These are phyloP conservation scores for Ectemnius cavifrons DNA, from an alignment of 2,888 invertebrate species.

Conservation along the genomic window DNA sequence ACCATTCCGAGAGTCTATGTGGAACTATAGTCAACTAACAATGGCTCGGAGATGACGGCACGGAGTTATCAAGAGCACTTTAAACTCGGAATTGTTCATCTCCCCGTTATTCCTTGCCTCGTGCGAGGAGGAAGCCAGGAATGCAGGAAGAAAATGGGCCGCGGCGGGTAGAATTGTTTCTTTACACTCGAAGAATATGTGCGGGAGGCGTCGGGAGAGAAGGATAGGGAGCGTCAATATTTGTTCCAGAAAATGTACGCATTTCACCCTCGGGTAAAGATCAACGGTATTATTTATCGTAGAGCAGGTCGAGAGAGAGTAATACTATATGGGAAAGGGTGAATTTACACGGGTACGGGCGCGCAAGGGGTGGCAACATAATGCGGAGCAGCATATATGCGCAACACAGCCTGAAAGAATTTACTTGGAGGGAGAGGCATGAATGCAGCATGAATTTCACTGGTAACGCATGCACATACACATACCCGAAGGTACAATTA, in stretches of 20 bases:
- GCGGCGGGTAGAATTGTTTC: not conserved
- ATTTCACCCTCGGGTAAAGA: conserved; percentile 3
- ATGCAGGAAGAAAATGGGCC: not conserved
- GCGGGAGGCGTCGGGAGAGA: not conserved
- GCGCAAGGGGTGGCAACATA: not conserved
- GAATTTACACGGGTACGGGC: not conserved
- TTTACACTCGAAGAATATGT: not conserved
- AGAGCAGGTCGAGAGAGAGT: conserved; percentile 6
- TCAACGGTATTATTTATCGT: conserved; percentile 2
- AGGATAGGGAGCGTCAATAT: not conserved
- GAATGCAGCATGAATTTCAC: not conserved
- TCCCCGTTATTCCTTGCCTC: too few species aligned
- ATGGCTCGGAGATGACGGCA: too few species aligned
- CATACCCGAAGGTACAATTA: too few species aligned
- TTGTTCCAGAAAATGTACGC: conserved; percentile 3
- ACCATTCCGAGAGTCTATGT: too few species aligned
- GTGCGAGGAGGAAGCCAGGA: too few species aligned
- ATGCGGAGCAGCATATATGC: not conserved
- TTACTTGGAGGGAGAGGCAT: not conserved
- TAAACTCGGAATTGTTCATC: too few species aligned
- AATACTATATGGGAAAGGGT: conserved; percentile 7
- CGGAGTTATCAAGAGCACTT: too few species aligned
- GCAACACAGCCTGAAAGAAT: conserved; percentile 6
- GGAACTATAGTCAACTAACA: too few species aligned
- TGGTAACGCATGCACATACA: not conserved